phyloP scores from a whole-genome alignment of 2,888 invertebrate species.

The Molanna angustata region DNA sequence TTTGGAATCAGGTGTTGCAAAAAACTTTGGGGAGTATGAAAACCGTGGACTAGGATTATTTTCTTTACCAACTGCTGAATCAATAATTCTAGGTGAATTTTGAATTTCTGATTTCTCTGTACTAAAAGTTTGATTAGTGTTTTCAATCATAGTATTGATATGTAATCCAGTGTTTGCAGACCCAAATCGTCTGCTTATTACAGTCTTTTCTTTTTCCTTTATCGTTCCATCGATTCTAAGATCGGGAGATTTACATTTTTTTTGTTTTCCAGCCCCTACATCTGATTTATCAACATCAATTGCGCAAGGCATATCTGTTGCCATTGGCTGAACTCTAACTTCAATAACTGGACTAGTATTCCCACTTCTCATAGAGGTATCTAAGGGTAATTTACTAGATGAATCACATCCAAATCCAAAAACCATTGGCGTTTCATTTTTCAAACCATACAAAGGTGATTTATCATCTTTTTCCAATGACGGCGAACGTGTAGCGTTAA shows the following conservation, averaged over 20 bases:
- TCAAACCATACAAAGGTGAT: conserved; percentile 43
- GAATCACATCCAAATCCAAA: conserved; percentile 42
- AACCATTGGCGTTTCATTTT: conserved; percentile 41
- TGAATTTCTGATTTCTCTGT: conserved; percentile 45
- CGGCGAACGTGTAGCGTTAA: conserved; percentile 50
- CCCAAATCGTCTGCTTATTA: conserved; percentile 20
- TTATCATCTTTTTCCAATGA: conserved; percentile 55
- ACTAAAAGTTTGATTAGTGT: conserved; percentile 10
- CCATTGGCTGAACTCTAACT: conserved; percentile 33
- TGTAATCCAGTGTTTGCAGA: conserved; percentile 17
- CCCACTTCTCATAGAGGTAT: conserved; percentile 37
- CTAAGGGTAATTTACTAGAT: conserved; percentile 34
- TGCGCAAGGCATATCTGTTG: conserved; percentile 24
- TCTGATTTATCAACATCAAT: conserved; percentile 11
- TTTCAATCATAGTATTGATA: conserved; percentile 20
- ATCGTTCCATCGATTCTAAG: not conserved
- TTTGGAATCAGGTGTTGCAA: conserved; percentile 23
- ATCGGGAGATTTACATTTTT: conserved; percentile 6
- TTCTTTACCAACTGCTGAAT: conserved; percentile 49
- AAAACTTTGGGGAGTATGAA: conserved; percentile 49
- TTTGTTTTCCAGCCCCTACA: not conserved
- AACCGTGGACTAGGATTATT: conserved; percentile 47
- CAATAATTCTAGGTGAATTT: conserved; percentile 46
- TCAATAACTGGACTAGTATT: conserved; percentile 33
- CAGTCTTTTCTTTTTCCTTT: conserved; percentile 9